phyloP scores from a whole-genome alignment of 1,140 invertebrate species.

The Pseudoatta argentina region DNA sequence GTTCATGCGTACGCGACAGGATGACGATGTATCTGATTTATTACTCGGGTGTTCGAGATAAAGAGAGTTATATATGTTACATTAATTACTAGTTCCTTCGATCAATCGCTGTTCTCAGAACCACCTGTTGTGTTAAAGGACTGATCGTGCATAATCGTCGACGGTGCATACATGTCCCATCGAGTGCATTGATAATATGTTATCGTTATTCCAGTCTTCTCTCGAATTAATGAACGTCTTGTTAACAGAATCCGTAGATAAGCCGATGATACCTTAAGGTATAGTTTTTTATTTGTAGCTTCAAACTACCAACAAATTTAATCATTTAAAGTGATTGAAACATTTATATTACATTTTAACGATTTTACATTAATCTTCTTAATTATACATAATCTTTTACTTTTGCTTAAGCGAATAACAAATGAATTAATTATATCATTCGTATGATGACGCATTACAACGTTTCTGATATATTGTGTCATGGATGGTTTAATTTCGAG shows the following conservation, averaged over 20 bases:
- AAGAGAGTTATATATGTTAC: constrained; percentile 48
- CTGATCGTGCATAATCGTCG: constrained; percentile 36
- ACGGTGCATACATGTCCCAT: constrained; percentile 9
- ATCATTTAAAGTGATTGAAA: not conserved
- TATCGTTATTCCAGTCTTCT: not conserved
- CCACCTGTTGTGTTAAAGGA: constrained; percentile 60
- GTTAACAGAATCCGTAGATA: constrained; percentile 28
- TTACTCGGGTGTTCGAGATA: constrained; percentile 45
- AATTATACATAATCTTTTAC: not conserved
- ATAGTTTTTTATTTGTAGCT: not conserved
- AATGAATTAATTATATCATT: not conserved
- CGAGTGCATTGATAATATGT: constrained; percentile 52
- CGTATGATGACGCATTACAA: not conserved
- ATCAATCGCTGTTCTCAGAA: constrained; percentile 48
- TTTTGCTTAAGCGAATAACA: constrained; percentile 10
- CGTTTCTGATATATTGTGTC: not conserved
- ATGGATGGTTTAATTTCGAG: constrained; percentile 6
- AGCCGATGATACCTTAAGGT: not conserved
- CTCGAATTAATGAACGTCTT: constrained; percentile 15
- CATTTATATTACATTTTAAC: not conserved
- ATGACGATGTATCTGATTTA: constrained; percentile 29
- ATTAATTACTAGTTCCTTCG: constrained; percentile 59
- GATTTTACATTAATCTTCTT: not conserved
- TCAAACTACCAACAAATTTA: not conserved
- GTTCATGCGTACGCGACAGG: not conserved